These are phyloP conservation scores for Aphrophora alni DNA, from an alignment of 2,888 invertebrate genomes.

Conservation along the genomic window DNA sequence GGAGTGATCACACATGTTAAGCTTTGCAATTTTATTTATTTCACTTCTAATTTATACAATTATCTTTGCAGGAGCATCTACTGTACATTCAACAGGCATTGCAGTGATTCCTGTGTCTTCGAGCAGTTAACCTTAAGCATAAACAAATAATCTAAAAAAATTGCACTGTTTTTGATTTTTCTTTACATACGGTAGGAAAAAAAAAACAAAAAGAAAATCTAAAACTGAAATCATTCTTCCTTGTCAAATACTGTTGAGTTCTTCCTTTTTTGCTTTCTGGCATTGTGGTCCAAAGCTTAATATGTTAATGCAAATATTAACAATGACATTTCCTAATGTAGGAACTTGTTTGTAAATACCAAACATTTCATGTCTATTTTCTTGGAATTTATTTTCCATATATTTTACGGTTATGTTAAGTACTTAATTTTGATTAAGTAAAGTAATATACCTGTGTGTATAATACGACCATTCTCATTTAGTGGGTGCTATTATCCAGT, in stretches of 20 bases:
- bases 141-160: neutral
- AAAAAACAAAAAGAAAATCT: neutral
- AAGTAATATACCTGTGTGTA: neutral
- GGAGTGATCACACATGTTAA: too few species aligned
- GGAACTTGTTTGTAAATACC: too few species aligned
- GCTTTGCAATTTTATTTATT: too few species aligned
- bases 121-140: conserved; percentile 34
- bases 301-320: neutral
- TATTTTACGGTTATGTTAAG: neutral
- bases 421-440: neutral
- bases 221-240: neutral
- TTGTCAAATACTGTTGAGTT: neutral
- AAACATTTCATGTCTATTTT: neutral
- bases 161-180: neutral
- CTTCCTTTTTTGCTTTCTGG: neutral
- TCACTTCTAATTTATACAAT: too few species aligned
- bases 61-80: conserved; percentile 33
- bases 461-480: neutral
- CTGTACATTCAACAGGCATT: conserved; percentile 20
- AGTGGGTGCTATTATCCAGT: neutral
- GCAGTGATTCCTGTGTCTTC: conserved; percentile 40
- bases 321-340: too few species aligned
- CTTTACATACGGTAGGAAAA: neutral
- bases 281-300: neutral
- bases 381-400: neutral